Evolutionary conservation across 2,797 vertebrate genomes (phyloP).

Genomic region (Thamnophis elegans): DNA sequence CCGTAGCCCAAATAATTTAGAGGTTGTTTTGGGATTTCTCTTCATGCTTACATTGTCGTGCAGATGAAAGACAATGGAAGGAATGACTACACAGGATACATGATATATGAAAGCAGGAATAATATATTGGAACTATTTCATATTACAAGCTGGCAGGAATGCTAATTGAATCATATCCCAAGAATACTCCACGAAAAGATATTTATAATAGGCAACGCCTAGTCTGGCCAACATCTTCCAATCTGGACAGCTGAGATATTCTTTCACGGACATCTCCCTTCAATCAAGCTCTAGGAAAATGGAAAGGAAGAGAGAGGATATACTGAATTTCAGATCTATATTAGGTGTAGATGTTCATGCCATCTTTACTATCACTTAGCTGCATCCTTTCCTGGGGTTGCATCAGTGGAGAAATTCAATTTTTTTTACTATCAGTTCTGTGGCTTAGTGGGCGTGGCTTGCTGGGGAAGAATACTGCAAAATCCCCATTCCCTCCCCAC

Average conservation of each 20-base stretch:
- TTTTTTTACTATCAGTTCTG: too few species aligned
- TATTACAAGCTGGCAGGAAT: not conserved
- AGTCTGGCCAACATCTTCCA: not conserved
- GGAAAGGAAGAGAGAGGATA: not conserved
- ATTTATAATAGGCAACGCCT: not conserved
- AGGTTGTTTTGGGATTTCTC: not conserved
- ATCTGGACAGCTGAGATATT: not conserved
- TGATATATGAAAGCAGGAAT: not conserved
- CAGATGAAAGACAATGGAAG: not conserved
- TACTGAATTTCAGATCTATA: not conserved
- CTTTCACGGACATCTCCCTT: not conserved
- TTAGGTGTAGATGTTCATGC: not conserved
- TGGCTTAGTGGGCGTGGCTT: too few species aligned
- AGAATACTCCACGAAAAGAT: not conserved
- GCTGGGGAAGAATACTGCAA: too few species aligned
- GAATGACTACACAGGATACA: not conserved
- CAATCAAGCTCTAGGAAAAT: not conserved
- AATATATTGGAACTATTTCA: not conserved
- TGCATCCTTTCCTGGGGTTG: not conserved
- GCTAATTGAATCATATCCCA: not conserved
- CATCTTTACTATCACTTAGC: not conserved
- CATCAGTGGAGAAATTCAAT: too few species aligned
- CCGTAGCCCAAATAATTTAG: not conserved
- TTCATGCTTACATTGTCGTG: not conserved
- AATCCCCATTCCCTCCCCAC: too few species aligned